Conservation (phyloP, 2,113 vertebrate genomes). For the Abramis brama region DNA sequence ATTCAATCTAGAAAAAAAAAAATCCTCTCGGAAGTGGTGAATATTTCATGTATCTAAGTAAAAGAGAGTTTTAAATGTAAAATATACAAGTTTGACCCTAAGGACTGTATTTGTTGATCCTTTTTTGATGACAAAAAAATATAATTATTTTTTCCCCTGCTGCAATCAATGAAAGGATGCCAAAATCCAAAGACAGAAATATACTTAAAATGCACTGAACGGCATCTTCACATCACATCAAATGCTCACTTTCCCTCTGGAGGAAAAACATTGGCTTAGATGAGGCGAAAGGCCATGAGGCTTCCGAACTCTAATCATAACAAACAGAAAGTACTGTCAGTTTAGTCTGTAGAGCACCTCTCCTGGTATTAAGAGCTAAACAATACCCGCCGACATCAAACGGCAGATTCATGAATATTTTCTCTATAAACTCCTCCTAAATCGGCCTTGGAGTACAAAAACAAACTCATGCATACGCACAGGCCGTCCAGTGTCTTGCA, state of each 20-base stretch:
- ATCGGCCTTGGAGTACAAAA: conserved; percentile 35
- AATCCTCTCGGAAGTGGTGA: background rate
- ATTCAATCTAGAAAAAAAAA: background rate
- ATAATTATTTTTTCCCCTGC: background rate
- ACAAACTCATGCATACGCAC: conserved; percentile 2
- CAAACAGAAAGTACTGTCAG: conserved; percentile 25
- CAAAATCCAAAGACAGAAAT: conserved; percentile 16
- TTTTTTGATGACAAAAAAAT: background rate
- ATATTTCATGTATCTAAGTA: background rate
- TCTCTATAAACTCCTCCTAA: conserved; percentile 25
- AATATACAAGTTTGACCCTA: background rate
- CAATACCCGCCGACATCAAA: conserved; percentile 42
- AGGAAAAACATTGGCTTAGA: conserved; percentile 20
- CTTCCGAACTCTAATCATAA: conserved; percentile 43
- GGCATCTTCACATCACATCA: conserved; percentile 16
- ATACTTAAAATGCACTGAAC: conserved; percentile 3
- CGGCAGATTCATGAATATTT: conserved; percentile 43
- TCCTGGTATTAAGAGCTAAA: conserved; percentile 32
- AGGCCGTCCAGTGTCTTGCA: conserved; percentile 38
- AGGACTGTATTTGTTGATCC: background rate
- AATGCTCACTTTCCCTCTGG: conserved; percentile 1
- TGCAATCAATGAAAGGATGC: conserved; percentile 3
- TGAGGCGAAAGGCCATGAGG: background rate
- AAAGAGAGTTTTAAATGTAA: conserved; percentile 4
- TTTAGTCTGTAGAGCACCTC: conserved; percentile 9